A percentile compares a stretch with the other conserved stretches of the same genome.
Conservation (phyloP, 2,113 vertebrate species). For the Phoxinus phoxinus region DNA sequence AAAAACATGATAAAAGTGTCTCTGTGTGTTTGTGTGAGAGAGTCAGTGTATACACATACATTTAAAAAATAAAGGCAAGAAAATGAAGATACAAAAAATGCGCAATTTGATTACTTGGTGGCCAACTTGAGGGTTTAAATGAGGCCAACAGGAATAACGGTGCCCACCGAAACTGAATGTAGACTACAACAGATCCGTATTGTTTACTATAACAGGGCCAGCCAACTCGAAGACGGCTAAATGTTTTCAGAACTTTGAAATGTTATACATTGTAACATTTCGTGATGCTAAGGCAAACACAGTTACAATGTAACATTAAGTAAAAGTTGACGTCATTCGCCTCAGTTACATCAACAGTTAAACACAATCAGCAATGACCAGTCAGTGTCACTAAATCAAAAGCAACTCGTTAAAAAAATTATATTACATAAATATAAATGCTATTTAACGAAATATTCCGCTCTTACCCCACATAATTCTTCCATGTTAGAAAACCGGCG, state of each 20-base stretch:
- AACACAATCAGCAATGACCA: not conserved
- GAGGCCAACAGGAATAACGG: not conserved
- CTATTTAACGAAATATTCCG: not conserved
- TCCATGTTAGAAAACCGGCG: slow-evolving; percentile 69
- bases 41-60: not conserved
- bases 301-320: not conserved
- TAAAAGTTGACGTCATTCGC: not conserved
- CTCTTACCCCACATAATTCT: slow-evolving; percentile 71
- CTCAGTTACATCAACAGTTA: not conserved
- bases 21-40: not conserved
- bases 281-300: not conserved
- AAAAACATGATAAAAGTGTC: not conserved
- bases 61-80: not conserved
- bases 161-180: not conserved
- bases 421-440: slow-evolving; percentile 5
- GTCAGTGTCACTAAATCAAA: not conserved
- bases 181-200: not conserved
- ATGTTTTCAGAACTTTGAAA: not conserved
- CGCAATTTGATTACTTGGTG: not conserved
- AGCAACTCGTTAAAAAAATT: not conserved
- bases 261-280: not conserved
- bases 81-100: not conserved
- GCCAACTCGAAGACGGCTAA: not conserved
- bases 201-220: not conserved
- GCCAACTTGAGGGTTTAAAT: not conserved